These are phyloP conservation scores for Catharus fuscescens DNA, from an alignment of 2,113 vertebrate species.

Conservation along the genomic window DNA sequence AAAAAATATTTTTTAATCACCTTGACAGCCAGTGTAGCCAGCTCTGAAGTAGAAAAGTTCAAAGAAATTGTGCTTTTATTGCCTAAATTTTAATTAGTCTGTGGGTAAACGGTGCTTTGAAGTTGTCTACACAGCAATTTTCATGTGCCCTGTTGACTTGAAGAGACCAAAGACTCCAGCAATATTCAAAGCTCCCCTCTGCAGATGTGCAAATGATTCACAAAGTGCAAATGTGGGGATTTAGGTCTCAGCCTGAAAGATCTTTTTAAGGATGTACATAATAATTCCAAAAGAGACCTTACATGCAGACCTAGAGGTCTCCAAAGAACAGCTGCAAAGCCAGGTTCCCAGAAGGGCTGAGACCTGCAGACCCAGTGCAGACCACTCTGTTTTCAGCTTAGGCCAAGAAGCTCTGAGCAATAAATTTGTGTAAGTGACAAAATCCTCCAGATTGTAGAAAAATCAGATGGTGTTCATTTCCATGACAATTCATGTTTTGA, in stretches of 20 bases:
- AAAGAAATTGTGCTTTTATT: slow-evolving; percentile 3
- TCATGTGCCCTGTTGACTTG: not conserved
- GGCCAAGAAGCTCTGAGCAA: not conserved
- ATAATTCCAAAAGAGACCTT: not conserved
- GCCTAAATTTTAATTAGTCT: slow-evolving; percentile 40
- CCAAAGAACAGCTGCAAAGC: not conserved
- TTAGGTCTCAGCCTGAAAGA: not conserved
- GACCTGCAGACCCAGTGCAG: not conserved
- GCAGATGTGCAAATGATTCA: not conserved
- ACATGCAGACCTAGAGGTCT: not conserved
- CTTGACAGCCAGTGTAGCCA: not conserved
- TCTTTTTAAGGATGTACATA: not conserved
- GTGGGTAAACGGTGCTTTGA: not conserved
- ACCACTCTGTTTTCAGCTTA: not conserved
- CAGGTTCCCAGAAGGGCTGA: not conserved
- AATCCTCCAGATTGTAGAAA: not conserved
- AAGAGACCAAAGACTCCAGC: not conserved
- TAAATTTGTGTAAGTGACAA: not conserved
- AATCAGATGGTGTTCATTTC: not conserved
- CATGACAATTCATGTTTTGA: slow-evolving; percentile 1
- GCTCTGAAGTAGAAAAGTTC: slow-evolving; percentile 9
- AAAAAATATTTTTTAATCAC: not conserved
- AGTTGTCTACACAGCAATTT: not conserved
- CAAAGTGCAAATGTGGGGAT: not conserved
- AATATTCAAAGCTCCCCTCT: not conserved